These are phyloP conservation scores for Sminthopsis crassicaudata DNA, from an alignment of 2,113 vertebrate genomes.

Conservation along the genomic window DNA sequence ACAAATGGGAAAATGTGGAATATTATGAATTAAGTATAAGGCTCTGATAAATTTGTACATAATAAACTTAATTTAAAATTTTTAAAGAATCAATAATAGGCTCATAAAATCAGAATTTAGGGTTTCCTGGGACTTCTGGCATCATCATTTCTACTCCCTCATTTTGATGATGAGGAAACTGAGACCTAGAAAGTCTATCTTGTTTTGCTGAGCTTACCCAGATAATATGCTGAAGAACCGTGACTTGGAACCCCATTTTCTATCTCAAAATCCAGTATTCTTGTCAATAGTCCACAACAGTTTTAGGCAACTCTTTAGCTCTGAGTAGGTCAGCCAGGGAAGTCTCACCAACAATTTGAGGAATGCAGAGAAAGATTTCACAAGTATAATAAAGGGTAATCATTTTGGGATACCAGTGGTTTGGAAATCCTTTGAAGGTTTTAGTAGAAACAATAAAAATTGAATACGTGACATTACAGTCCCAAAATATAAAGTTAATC, in stretches of 20 bases:
- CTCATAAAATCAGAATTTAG: background rate
- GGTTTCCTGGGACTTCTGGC: background rate
- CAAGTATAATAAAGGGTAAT: background rate
- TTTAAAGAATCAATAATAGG: background rate
- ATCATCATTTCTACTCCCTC: background rate
- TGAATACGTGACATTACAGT: background rate
- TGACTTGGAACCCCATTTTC: background rate
- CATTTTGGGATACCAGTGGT: background rate
- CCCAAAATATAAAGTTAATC: background rate
- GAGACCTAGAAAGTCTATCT: background rate
- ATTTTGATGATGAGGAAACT: background rate
- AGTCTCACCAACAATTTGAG: background rate
- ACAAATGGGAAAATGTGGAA: background rate
- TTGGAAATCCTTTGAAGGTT: background rate
- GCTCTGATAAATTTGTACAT: background rate
- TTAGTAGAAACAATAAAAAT: background rate
- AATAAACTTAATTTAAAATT: background rate
- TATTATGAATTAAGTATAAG: background rate
- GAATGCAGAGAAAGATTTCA: too few relatives aligned
- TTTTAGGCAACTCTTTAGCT: background rate
- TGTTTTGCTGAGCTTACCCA: background rate
- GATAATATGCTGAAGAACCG: background rate
- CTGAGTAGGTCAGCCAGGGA: background rate
- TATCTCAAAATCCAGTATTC: too few relatives aligned
- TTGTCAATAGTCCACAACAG: too few relatives aligned